Conservation (phyloP, 2,797 vertebrate genomes). For the Poeciliopsis infans region DNA sequence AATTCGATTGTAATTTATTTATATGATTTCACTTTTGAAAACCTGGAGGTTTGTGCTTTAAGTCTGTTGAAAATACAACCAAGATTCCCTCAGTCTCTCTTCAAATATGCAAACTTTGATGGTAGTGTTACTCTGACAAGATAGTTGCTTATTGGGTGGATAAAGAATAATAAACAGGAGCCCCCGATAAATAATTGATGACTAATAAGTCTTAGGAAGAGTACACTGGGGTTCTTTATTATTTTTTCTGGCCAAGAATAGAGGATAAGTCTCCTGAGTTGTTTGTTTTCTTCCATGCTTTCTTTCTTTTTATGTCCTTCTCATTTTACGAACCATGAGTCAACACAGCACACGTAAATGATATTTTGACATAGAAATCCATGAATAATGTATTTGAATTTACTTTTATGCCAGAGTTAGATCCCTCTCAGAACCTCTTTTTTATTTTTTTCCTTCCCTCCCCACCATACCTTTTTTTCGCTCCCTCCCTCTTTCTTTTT, state of each 20-base stretch:
- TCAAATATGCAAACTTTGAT: slow-evolving; percentile 58
- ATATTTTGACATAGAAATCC: slow-evolving; percentile 82
- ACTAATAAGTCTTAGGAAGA: slow-evolving; percentile 70
- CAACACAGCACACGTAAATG: slow-evolving; percentile 83
- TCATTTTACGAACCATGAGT: slow-evolving; percentile 83
- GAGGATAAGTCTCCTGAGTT: slow-evolving; percentile 70
- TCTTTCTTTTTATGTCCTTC: slow-evolving; percentile 82
- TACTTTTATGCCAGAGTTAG: slow-evolving; percentile 82
- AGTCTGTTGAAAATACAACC: slow-evolving; percentile 20
- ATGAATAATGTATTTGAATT: slow-evolving; percentile 84
- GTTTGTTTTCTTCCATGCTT: slow-evolving; percentile 77
- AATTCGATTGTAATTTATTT: slow-evolving; percentile 38
- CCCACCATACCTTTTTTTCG: slow-evolving; percentile 26
- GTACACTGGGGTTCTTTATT: slow-evolving; percentile 47
- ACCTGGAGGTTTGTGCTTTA: not conserved
- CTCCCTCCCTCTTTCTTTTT: slow-evolving; percentile 25
- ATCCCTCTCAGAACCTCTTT: slow-evolving; percentile 66
- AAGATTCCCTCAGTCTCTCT: slow-evolving; percentile 15
- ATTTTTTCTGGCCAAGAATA: slow-evolving; percentile 65
- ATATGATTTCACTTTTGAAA: slow-evolving; percentile 30
- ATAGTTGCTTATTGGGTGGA: slow-evolving; percentile 63
- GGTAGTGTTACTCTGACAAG: slow-evolving; percentile 54
- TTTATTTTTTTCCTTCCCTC: slow-evolving; percentile 46
- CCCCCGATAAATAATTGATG: slow-evolving; percentile 75
- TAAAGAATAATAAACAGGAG: slow-evolving; percentile 71